A percentile compares a stretch with the other conserved stretches of the same genome.
Evolutionary conservation across 2,113 vertebrate genomes (phyloP).

Genomic region (Xerus inauris): DNA sequence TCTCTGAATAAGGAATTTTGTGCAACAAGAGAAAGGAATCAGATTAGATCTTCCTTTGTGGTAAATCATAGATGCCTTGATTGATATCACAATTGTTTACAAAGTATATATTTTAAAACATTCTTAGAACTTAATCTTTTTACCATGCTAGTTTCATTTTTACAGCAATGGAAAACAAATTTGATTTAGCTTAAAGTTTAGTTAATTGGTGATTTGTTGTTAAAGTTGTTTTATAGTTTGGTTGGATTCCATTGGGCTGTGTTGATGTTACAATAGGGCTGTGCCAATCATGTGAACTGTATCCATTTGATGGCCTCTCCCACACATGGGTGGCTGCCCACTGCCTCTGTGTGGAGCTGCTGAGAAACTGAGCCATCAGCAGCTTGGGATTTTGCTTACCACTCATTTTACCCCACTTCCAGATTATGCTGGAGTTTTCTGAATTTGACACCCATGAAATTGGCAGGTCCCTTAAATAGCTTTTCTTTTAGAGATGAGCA

Average conservation of each 20-base stretch:
- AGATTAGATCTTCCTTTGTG: not conserved
- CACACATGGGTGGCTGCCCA: not conserved
- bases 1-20: not conserved
- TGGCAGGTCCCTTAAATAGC: not conserved
- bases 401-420: not conserved
- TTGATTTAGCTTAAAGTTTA: not conserved
- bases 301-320: not conserved
- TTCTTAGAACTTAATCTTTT: not conserved
- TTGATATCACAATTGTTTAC: not conserved
- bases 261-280: not conserved
- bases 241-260: not conserved
- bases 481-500: not conserved
- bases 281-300: not conserved
- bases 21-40: not conserved
- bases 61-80: not conserved
- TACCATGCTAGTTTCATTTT: slow-evolving; percentile 16
- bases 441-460: not conserved
- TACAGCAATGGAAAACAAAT: not conserved
- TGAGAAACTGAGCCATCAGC: not conserved
- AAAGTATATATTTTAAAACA: not conserved
- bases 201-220: not conserved
- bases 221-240: slow-evolving; percentile 5
- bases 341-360: not conserved
- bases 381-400: not conserved
- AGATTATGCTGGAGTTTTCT: not conserved